These are phyloP conservation scores for Podocnemis expansa DNA, from an alignment of 2,113 vertebrate genomes.

Conservation along the genomic window DNA sequence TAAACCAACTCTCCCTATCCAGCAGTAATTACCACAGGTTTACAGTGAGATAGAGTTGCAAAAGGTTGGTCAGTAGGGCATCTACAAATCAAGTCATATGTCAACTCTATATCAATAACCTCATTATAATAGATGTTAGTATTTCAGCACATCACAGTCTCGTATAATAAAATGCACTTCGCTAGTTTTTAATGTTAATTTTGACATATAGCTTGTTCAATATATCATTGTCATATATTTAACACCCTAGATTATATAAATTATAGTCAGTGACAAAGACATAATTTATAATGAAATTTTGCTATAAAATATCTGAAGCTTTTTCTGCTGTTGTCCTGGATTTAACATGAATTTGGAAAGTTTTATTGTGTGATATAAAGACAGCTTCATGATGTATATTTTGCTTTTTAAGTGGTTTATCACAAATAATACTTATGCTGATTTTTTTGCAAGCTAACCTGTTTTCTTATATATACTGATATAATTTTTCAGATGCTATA, in stretches of 20 bases:
- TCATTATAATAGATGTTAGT: constrained; percentile 76
- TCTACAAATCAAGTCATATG: constrained; percentile 78
- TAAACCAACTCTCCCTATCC: constrained; percentile 65
- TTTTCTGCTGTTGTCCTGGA: constrained; percentile 63
- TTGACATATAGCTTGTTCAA: constrained; percentile 71
- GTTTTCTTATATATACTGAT: background rate
- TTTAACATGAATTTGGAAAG: constrained; percentile 45
- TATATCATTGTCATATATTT: constrained; percentile 69
- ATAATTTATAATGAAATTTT: constrained; percentile 74
- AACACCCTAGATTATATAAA: constrained; percentile 74
- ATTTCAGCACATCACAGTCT: constrained; percentile 74
- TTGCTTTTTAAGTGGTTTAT: background rate
- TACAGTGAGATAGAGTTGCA: constrained; percentile 72
- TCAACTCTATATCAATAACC: constrained; percentile 76
- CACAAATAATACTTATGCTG: background rate
- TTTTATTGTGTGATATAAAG: constrained; percentile 53
- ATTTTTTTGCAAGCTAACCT: background rate
- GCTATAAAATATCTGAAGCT: constrained; percentile 67
- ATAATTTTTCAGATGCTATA: background rate
- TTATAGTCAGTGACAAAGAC: constrained; percentile 68
- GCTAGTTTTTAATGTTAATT: constrained; percentile 62
- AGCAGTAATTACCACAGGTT: constrained; percentile 75
- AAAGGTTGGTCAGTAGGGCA: constrained; percentile 73
- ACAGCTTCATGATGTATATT: constrained; percentile 28
- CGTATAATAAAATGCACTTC: constrained; percentile 52